Percentiles rank a stretch among this genome's conserved stretches.
phyloP scores from a whole-genome alignment of 2,113 vertebrate species.

The Urocynchramus pylzowi region DNA sequence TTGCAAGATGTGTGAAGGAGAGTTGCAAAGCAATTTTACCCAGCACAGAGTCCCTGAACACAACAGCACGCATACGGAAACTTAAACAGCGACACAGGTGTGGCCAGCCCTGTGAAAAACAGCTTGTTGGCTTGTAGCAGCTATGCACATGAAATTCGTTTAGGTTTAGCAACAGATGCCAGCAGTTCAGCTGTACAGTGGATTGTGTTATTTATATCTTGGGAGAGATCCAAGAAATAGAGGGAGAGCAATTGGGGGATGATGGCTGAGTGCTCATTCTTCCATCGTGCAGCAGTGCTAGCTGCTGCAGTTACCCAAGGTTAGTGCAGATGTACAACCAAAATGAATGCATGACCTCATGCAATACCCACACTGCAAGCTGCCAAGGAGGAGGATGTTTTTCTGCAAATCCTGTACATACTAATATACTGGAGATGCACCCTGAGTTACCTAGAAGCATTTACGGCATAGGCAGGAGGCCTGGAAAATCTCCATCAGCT shows the following conservation, averaged over 20 bases:
- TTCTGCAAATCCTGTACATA: not conserved
- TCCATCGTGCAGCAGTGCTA: not conserved
- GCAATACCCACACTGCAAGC: not conserved
- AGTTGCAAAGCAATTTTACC: fast-evolving
- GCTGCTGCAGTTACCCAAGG: not conserved
- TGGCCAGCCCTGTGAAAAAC: not conserved
- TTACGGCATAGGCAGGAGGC: not conserved
- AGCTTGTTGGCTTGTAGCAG: not conserved
- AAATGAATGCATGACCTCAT: not conserved
- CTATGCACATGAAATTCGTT: not conserved
- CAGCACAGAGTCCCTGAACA: not conserved
- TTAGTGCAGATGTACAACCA: fast-evolving
- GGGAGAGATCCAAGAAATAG: not conserved
- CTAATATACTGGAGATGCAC: not conserved
- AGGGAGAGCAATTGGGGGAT: not conserved
- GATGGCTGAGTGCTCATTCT: not conserved
- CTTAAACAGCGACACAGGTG: not conserved
- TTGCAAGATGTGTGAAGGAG: not conserved
- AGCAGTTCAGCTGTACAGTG: not conserved
- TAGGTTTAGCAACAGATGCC: not conserved
- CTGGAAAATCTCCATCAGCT: not conserved
- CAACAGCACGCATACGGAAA: fast-evolving
- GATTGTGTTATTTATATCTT: not conserved
- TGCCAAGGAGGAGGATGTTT: not conserved
- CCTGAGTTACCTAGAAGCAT: not conserved